These are phyloP conservation scores for Ophion ventricosus DNA, from an alignment of 2,888 invertebrate species.

Conservation along the genomic window DNA sequence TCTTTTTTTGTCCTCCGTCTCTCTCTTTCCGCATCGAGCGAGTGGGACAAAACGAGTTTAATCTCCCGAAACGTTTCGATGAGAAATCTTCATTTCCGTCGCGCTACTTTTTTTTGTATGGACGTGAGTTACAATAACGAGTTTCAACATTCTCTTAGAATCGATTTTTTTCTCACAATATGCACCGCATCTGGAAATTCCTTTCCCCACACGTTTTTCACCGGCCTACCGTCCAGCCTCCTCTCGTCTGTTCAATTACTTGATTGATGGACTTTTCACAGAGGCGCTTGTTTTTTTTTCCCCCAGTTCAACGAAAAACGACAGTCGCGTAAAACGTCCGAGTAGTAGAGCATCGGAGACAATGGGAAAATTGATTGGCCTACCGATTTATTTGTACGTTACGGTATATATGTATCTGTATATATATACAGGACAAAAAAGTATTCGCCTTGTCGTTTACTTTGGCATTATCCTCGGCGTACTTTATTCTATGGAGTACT, in stretches of 20 bases:
- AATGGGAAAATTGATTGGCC: slow-evolving; percentile 59
- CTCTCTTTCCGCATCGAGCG: neutral
- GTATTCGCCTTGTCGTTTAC: neutral
- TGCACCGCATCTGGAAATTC: slow-evolving; percentile 6
- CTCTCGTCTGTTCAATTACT: slow-evolving; percentile 53
- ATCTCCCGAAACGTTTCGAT: slow-evolving; percentile 34
- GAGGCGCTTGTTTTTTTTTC: slow-evolving; percentile 21
- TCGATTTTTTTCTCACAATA: slow-evolving; percentile 33
- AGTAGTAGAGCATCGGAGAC: slow-evolving; percentile 33
- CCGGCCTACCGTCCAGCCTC: neutral
- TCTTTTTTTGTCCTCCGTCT: slow-evolving; percentile 34
- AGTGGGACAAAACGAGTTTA: neutral
- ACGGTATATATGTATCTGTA: slow-evolving; percentile 8
- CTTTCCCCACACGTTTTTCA: slow-evolving; percentile 2
- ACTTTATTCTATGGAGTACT: too few relatives aligned
- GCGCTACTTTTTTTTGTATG: neutral
- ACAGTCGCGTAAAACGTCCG: slow-evolving; percentile 42
- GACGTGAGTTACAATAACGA: slow-evolving; percentile 39
- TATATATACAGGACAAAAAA: neutral
- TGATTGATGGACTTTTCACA: slow-evolving; percentile 60
- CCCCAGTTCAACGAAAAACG: slow-evolving; percentile 38
- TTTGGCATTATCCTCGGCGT: too few relatives aligned
- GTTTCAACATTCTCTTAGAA: slow-evolving; percentile 38
- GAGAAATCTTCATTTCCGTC: slow-evolving; percentile 48
- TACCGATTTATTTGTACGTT: slow-evolving; percentile 56